A percentile compares a stretch with the other conserved stretches of the same genome.
Evolutionary conservation across 1,140 invertebrate species (phyloP).

Genomic region (Sitodiplosis mosellana): DNA sequence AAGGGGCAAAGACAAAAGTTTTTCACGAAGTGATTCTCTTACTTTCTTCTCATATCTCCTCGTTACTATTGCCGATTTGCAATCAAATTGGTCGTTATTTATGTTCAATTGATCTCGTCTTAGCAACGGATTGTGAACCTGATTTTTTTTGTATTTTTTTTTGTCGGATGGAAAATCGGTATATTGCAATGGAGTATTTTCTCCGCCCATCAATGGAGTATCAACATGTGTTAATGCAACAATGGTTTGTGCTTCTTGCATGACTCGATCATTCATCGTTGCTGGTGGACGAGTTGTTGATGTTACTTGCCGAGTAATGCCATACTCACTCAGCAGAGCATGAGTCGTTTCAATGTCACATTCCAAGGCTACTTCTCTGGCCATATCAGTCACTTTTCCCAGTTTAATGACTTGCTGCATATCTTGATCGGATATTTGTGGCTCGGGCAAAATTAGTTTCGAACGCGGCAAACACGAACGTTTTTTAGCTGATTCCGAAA

Average conservation of each 20-base stretch:
- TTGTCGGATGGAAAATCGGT: constrained; percentile 58
- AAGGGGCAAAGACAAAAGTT: constrained; percentile 60
- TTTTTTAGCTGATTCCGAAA: constrained; percentile 80
- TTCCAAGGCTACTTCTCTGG: constrained; percentile 76
- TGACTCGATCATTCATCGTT: constrained; percentile 46
- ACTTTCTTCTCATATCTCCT: constrained; percentile 47
- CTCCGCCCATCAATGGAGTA: constrained; percentile 88
- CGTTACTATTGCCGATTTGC: constrained; percentile 42
- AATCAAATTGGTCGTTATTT: constrained; percentile 68
- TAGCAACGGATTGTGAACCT: constrained; percentile 20
- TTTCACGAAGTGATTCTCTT: constrained; percentile 54
- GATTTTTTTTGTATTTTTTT: neutral
- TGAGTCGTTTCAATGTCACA: constrained; percentile 65
- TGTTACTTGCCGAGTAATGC: constrained; percentile 54
- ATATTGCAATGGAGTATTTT: constrained; percentile 83
- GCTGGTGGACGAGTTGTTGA: constrained; percentile 79
- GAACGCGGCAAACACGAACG: no score
- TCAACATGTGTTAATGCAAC: constrained; percentile 96
- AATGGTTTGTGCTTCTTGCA: constrained; percentile 94
- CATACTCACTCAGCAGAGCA: constrained; percentile 80
- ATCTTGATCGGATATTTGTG: constrained; percentile 88
- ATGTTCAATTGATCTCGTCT: constrained; percentile 90
- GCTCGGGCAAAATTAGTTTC: constrained; percentile 88
- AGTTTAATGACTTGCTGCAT: constrained; percentile 87
- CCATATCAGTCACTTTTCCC: constrained; percentile 85